Conservation (phyloP, 2,113 vertebrate genomes). For the Dromas ardeola region DNA sequence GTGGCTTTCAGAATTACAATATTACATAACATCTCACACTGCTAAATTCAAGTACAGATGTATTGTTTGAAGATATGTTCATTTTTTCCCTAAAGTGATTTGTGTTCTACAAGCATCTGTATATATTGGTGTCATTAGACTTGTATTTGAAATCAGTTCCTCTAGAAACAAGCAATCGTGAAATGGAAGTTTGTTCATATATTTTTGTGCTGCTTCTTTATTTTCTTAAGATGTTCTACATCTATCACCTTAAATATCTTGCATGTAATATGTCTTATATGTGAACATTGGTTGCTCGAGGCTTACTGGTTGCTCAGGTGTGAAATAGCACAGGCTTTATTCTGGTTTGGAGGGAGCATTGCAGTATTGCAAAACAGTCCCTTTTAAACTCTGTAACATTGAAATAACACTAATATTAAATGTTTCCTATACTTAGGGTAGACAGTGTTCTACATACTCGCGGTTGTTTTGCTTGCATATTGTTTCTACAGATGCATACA, state of each 20-base stretch:
- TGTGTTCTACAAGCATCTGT: background rate
- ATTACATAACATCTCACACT: background rate
- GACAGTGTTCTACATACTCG: background rate
- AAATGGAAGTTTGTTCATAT: background rate
- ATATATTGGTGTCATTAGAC: background rate
- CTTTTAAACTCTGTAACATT: slow-evolving; percentile 1
- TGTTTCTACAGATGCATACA: slow-evolving; percentile 17
- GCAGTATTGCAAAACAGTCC: background rate
- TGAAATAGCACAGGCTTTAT: background rate
- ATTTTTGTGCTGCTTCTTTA: background rate
- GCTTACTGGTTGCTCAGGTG: background rate
- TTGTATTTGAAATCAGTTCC: background rate
- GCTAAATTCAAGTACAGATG: background rate
- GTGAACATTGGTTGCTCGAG: background rate
- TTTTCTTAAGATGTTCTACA: background rate
- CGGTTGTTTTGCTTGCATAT: slow-evolving; percentile 8
- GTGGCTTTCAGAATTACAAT: background rate
- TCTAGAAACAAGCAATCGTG: background rate
- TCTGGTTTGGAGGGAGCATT: background rate
- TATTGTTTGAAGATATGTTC: background rate
- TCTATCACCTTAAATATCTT: background rate
- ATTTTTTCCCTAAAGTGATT: background rate
- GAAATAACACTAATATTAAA: background rate
- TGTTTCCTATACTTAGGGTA: background rate
- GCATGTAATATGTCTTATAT: background rate